A percentile compares a stretch with the other conserved stretches of the same genome.
These are phyloP conservation scores for Tachycineta bicolor DNA, from an alignment of 2,113 vertebrate genomes.

Conservation along the genomic window DNA sequence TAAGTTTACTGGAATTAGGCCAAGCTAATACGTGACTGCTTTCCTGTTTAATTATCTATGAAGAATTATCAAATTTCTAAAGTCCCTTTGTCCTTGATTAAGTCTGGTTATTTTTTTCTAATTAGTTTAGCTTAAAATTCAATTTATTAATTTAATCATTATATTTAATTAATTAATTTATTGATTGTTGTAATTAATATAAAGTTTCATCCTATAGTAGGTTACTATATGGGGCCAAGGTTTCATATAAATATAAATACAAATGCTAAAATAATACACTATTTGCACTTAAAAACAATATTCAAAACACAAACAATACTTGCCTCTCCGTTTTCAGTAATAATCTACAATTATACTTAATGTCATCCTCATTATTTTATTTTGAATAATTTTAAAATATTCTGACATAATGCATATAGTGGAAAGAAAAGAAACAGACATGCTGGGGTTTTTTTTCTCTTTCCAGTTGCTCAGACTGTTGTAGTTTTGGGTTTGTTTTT, in stretches of 20 bases:
- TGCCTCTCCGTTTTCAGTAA: not conserved
- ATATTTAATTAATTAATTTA: not conserved
- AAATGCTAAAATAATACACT: not conserved
- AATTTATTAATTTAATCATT: not conserved
- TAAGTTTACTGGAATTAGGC: not conserved
- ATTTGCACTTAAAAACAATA: not conserved
- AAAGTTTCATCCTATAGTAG: not conserved
- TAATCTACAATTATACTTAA: not conserved
- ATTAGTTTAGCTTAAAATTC: not conserved
- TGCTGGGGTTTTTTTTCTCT: not conserved
- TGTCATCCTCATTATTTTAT: not conserved
- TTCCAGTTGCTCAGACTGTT: not conserved
- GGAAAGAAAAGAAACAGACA: not conserved
- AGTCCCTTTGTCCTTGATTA: constrained; percentile 18
- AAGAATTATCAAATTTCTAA: not conserved
- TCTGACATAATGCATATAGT: not conserved
- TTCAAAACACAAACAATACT: not conserved
- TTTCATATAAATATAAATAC: not conserved
- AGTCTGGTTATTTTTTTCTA: not conserved
- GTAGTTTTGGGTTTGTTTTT: not conserved
- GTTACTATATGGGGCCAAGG: not conserved
- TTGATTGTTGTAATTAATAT: not conserved
- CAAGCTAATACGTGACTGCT: not conserved
- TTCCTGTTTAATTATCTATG: not conserved
- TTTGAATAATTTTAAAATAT: not conserved